Evolutionary conservation across 1,140 invertebrate genomes (phyloP), one percentile per base, ranked within the genome.

Genomic region (Euura saliciscinereae): DNA sequence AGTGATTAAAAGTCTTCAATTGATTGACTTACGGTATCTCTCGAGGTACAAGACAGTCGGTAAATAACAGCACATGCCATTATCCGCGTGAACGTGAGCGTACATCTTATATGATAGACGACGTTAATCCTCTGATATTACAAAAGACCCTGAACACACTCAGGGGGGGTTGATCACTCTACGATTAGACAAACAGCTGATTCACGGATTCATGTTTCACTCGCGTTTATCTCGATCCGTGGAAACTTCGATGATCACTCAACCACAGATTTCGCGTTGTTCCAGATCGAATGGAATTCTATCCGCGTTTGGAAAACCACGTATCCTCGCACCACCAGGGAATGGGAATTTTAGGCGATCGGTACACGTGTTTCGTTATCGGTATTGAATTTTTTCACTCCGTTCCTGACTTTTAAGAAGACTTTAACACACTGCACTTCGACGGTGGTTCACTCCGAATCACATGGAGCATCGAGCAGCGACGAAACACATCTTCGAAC

Each of bases 31-130:
- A 86, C 85, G 83, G 73, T 82, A 84, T 76, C 83, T 81, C 69
- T 86, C 85, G 67, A 86, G 78, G 73, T 86, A 85, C 68, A 86
- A 81, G 44, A 85, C 81, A 45, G 83, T 85, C 6, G 84, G 84
- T 71, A 86, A 77, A 78, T 85, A 85, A 83, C 85, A 85, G 80
- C 84, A 85, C 80, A 85, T 84, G 83, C 84, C 85, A 80, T 86
- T 85, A 74, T 85, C 85, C 7, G 81, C 84, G 74, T 86, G 83
- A 72, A 85, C 78, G 78, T 86, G 85, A 72, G 84, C 82, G 70
- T 86, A 85, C 85, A 86, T 86, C 75, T 78, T 68, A 13, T 72
- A 28, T 28, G 28, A 28, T 28, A 1, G 72, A 79, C 79, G 71
- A 66, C 59, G 68, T 65, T 75, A 73, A 76, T 71, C 72, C 73